Evolutionary conservation across 1,140 invertebrate species (phyloP).

Genomic region (Neodiprion lecontei): DNA sequence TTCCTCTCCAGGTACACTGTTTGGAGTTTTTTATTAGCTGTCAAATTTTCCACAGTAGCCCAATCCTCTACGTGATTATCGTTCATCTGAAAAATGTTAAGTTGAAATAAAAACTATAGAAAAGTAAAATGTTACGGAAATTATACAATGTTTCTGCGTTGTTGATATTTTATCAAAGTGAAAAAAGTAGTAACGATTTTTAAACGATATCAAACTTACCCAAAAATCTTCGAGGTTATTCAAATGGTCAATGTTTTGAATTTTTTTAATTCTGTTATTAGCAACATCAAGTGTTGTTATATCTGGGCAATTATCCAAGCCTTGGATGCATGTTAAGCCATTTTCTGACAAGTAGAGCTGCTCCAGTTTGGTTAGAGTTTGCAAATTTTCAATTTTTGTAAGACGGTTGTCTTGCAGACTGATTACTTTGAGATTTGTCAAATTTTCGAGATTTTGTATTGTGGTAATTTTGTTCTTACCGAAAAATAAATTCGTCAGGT

Average conservation of each 20-base stretch:
- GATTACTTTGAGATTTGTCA: constrained; percentile 80
- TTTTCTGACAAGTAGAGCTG: constrained; percentile 96
- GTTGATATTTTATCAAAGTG: constrained; percentile 11
- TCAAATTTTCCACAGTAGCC: constrained; percentile 81
- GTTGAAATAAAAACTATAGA: constrained; percentile 5
- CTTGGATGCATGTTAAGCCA: constrained; percentile 81
- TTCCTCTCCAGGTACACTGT: constrained; percentile 96
- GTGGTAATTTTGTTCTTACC: constrained; percentile 97
- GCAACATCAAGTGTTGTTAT: constrained; percentile 91
- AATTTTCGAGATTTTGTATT: constrained; percentile 84
- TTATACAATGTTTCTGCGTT: constrained; percentile 7
- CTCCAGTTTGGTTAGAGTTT: constrained; percentile 75
- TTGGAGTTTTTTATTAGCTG: constrained; percentile 75
- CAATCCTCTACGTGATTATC: constrained; percentile 90
- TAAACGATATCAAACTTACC: constrained; percentile 68
- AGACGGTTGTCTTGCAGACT: constrained; percentile 93
- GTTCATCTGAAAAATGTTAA: constrained; percentile 78
- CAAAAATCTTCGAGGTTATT: constrained; percentile 88
- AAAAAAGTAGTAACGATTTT: constrained; percentile 8
- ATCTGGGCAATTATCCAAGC: constrained; percentile 72
- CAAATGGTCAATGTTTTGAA: constrained; percentile 83
- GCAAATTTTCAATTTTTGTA: constrained; percentile 86
- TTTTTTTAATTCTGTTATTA: constrained; percentile 82
- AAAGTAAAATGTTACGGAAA: constrained; percentile 22
- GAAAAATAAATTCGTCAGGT: constrained; percentile 81